Evolutionary conservation across 2,113 vertebrate genomes (phyloP), one percentile per base, ranked within the genome.

Genomic region (Sylvicapra grimmia): DNA sequence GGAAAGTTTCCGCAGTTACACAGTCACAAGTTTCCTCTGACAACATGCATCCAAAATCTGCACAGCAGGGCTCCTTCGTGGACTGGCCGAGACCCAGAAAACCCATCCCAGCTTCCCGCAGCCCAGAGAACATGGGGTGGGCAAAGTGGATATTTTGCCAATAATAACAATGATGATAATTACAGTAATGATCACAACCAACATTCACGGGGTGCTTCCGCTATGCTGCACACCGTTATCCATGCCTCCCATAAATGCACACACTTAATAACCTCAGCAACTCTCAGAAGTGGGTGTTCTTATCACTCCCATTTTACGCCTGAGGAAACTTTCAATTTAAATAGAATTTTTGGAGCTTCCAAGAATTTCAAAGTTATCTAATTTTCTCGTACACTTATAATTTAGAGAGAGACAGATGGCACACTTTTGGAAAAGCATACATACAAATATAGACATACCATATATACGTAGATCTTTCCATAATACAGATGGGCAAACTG

Each of bases 191-290:
- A 53, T 27, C 58, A 14, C 12, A 2, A 18, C 65, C 79, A 3
- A 2, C 47, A 13, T 19, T 10, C 83, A 8, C 0, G 0, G 63
- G 54, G 51, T 10, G n/a, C 63, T 53, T 63, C 75, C 0, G 5
- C 12, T 51, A 54, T 53, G 82, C 75, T 2, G 79, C 27, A 53
- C 27, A 7, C 23, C 16, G 68, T n/a, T 8, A 31, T 15, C 36
- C 1, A 1, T 3, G 40, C 36, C 40, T 36, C n/a, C 25, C 15
- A 1, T 3, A 12, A 54, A 49, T 1, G 29, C 47, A 21, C 2
- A 3, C 14, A 1, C 36, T 40, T 15, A n/a, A 7, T 40, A 44
- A 47, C 89, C 82, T 27, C 51, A 9, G 2, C 16, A 19, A 4
- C 47, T 27, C 92, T 90, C 49, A 61, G 61, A 47, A 51, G 29